Conservation (phyloP, 2,797 vertebrate genomes). For the Momotus momota region DNA sequence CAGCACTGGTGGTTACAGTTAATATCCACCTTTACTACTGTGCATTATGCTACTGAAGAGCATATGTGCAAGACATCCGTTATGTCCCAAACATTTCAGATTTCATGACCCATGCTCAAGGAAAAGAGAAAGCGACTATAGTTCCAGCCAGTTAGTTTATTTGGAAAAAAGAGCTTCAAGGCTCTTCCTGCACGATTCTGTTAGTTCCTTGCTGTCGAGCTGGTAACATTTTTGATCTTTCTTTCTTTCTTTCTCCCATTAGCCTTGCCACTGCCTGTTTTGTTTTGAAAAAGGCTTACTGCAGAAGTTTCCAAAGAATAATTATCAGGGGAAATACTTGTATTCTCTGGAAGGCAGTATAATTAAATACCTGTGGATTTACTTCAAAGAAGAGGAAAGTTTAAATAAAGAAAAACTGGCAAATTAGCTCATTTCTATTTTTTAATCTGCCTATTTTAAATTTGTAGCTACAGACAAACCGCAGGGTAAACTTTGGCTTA, state of each 20-base stretch:
- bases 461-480: slow-evolving; percentile 22
- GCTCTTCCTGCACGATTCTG: not conserved
- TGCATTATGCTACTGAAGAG: not conserved
- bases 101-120: not conserved
- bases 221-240: not conserved
- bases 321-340: slow-evolving; percentile 44
- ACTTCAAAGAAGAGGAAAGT: slow-evolving; percentile 43
- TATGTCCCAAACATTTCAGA: not conserved
- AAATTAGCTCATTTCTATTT: slow-evolving; percentile 45
- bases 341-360: slow-evolving; percentile 23
- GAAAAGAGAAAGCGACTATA: not conserved
- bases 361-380: slow-evolving; percentile 52
- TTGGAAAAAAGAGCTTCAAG: not conserved
- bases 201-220: not conserved
- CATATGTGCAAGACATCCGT: not conserved
- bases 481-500: slow-evolving; percentile 4
- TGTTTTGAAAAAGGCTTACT: slow-evolving; percentile 8
- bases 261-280: slow-evolving; percentile 20
- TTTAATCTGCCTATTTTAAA: slow-evolving; percentile 27
- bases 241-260: not conserved
- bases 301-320: not conserved
- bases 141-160: not conserved
- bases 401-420: slow-evolving; percentile 35
- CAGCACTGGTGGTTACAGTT: not conserved
- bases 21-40: not conserved